phyloP scores from a whole-genome alignment of 2,888 invertebrate genomes.

The Anoplius nigerrimus region DNA sequence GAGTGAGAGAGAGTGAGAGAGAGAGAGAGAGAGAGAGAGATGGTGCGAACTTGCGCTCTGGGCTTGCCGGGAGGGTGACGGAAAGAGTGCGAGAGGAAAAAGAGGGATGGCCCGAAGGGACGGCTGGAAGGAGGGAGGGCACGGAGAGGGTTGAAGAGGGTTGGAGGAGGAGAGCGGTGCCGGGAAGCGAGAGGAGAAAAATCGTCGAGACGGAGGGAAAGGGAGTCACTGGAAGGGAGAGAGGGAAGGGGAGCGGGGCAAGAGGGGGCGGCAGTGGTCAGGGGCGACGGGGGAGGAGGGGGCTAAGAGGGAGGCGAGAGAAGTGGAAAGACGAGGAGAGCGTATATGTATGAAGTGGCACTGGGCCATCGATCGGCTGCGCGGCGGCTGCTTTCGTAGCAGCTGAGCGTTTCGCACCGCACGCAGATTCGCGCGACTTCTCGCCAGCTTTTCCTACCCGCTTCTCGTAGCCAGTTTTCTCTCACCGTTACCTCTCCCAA shows the following conservation, averaged over 20 bases:
- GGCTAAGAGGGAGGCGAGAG: constrained; percentile 27
- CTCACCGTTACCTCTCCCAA: too few species aligned
- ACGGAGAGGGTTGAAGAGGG: too few species aligned
- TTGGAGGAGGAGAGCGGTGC: neutral
- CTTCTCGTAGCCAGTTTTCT: neutral
- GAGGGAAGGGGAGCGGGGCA: neutral
- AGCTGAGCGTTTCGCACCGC: constrained; percentile 60
- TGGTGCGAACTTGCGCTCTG: constrained; percentile 10
- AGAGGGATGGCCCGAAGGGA: neutral
- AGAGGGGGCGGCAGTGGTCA: neutral
- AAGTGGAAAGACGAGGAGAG: constrained; percentile 19
- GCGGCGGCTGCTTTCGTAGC: constrained; percentile 53
- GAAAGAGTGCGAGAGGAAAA: neutral
- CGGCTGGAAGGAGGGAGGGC: neutral
- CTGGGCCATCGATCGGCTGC: constrained; percentile 71
- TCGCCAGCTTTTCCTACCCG: neutral
- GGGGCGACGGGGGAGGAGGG: neutral
- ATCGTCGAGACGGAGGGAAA: constrained; percentile 1
- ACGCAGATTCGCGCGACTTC: constrained; percentile 51
- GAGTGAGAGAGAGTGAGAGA: constrained; percentile 2
- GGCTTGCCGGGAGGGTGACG: constrained; percentile 2
- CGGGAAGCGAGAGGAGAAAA: constrained; percentile 12
- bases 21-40: constrained; percentile 14
- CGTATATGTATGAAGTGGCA: constrained; percentile 52
- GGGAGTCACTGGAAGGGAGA: constrained; percentile 8